Conservation (phyloP, 1,140 invertebrate species). For the Caenorhabditis brenneri region DNA sequence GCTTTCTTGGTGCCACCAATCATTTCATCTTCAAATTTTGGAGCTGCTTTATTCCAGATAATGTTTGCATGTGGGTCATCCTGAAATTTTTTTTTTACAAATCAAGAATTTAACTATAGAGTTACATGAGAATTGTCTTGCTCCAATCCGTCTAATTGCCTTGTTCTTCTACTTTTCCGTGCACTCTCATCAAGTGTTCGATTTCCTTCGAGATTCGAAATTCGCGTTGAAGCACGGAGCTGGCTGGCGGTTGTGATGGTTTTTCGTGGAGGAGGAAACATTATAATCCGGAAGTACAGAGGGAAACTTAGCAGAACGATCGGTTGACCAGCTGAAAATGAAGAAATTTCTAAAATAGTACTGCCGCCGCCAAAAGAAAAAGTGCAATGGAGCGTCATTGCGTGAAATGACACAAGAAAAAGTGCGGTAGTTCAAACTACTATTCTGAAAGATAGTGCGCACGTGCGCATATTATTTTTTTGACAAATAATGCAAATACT, state of each 20-base stretch:
- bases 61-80: constrained; percentile 29
- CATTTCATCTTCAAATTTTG: constrained; percentile 20
- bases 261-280: background rate
- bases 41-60: background rate
- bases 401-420: too few relatives aligned
- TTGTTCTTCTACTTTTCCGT: background rate
- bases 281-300: background rate
- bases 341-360: too few relatives aligned
- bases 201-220: constrained; percentile 26
- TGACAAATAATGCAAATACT: too few relatives aligned
- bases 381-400: too few relatives aligned
- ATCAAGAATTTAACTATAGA: background rate
- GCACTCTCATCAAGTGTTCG: constrained; percentile 23
- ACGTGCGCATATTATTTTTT: too few relatives aligned
- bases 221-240: constrained; percentile 1
- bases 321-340: too few relatives aligned
- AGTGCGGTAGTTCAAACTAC: too few relatives aligned
- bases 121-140: constrained; percentile 22
- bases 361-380: too few relatives aligned
- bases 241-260: background rate
- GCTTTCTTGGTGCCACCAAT: background rate
- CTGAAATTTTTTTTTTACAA: background rate
- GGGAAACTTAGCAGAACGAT: too few relatives aligned
- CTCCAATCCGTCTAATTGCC: background rate
- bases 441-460: too few relatives aligned